Evolutionary conservation across 2,797 vertebrate species (phyloP).

Genomic region (Chromobotia macracanthus): DNA sequence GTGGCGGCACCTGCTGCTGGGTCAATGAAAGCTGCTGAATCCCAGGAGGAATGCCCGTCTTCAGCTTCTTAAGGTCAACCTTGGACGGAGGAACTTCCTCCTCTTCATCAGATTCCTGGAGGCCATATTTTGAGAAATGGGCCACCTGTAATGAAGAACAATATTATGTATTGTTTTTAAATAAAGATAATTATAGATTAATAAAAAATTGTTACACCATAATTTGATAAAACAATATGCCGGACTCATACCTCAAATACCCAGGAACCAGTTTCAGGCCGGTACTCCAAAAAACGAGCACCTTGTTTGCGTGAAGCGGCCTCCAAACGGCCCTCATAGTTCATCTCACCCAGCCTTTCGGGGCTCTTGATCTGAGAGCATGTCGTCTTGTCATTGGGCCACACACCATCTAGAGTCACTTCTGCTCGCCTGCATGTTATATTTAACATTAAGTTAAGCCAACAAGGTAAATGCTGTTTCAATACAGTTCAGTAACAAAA

Average conservation of each 20-base stretch:
- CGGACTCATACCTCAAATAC: constrained; percentile 86
- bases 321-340: constrained; percentile 90
- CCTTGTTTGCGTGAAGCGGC: constrained; percentile 88
- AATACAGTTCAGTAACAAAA: neutral
- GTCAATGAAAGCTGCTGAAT: constrained; percentile 77
- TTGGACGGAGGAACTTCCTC: constrained; percentile 82
- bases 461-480: neutral
- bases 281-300: constrained; percentile 92
- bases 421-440: constrained; percentile 82
- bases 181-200: neutral
- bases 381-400: constrained; percentile 93
- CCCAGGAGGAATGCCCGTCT: constrained; percentile 76
- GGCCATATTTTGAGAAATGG: constrained; percentile 96
- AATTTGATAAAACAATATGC: neutral
- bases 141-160: constrained; percentile 78
- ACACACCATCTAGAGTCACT: constrained; percentile 93
- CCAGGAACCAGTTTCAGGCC: constrained; percentile 94
- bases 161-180: neutral
- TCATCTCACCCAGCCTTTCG: constrained; percentile 87
- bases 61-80: constrained; percentile 88
- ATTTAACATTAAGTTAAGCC: neutral
- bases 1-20: constrained; percentile 81
- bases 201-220: neutral
- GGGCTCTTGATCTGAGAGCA: constrained; percentile 90
- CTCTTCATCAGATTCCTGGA: constrained; percentile 95